Percentiles rank a stretch among this genome's conserved stretches.
Conservation (phyloP, 2,113 vertebrate species). For the Oreochromis aureus region DNA sequence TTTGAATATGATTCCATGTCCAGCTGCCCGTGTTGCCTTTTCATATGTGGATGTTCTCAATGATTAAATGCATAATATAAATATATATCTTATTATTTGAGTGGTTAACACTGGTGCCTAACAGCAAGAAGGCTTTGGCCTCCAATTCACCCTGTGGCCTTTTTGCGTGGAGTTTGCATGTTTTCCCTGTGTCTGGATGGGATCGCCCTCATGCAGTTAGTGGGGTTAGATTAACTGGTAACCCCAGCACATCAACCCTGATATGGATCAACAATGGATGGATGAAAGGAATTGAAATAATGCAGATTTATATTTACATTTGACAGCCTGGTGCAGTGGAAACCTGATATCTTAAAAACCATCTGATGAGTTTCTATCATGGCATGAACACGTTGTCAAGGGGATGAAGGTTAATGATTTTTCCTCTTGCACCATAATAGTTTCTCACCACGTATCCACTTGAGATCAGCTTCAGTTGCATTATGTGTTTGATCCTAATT, state of each 20-base stretch:
- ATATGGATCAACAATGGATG: background rate
- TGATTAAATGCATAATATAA: background rate
- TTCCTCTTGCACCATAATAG: background rate
- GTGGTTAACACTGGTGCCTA: background rate
- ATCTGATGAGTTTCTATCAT: background rate
- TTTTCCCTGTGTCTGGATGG: background rate
- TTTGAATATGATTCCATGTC: constrained; percentile 13
- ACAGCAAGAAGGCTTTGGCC: background rate
- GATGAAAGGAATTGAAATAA: background rate
- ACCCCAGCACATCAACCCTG: background rate
- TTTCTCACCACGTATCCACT: background rate
- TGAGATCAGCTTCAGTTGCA: background rate
- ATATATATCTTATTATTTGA: background rate
- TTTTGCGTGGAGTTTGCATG: background rate
- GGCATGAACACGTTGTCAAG: background rate
- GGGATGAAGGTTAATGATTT: background rate
- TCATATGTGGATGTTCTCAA: background rate
- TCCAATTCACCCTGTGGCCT: background rate
- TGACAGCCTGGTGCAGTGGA: fast-evolving
- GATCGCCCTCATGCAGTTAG: background rate
- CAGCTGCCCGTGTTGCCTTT: background rate
- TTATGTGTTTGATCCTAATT: background rate
- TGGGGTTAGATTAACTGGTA: background rate
- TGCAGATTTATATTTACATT: background rate
- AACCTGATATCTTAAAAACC: background rate